Conservation (phyloP, 1,140 invertebrate species). For the Brachionus rubens region DNA sequence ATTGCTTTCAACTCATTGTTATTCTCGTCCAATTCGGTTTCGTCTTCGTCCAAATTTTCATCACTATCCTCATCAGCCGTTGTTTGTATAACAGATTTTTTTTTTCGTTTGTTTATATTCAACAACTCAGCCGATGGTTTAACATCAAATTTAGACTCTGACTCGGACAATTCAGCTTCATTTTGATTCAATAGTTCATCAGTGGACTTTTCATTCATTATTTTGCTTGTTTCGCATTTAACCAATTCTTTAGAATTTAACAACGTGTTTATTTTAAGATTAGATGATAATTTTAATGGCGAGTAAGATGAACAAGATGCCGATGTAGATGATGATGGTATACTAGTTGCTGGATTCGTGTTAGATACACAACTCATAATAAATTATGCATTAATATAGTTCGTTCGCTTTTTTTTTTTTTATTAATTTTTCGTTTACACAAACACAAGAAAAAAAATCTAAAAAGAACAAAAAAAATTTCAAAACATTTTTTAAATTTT, state of each 20-base stretch:
- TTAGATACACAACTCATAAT: constrained; percentile 37
- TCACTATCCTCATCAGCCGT: constrained; percentile 17
- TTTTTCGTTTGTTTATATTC: constrained; percentile 28
- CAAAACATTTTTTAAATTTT: neutral
- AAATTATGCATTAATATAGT: constrained; percentile 32
- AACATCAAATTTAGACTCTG: neutral
- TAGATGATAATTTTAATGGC: neutral
- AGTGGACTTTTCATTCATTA: constrained; percentile 21
- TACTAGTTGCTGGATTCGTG: constrained; percentile 7
- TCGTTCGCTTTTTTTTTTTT: neutral
- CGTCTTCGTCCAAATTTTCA: constrained; percentile 16
- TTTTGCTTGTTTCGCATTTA: neutral
- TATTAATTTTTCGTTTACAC: neutral
- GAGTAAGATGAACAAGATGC: constrained; percentile 26
- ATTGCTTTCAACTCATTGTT: constrained; percentile 30
- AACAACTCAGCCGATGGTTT: constrained; percentile 2
- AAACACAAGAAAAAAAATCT: constrained; percentile 23
- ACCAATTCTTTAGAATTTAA: neutral
- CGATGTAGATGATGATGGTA: constrained; percentile 28
- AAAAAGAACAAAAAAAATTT: too few relatives aligned
- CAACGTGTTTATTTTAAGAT: constrained; percentile 17
- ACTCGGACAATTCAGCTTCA: neutral
- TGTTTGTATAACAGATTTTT: constrained; percentile 9
- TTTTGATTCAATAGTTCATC: constrained; percentile 16
- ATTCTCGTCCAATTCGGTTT: constrained; percentile 16